Evolutionary conservation across 1,140 invertebrate species (phyloP).

Genomic region (Drosophila tsacasi): DNA sequence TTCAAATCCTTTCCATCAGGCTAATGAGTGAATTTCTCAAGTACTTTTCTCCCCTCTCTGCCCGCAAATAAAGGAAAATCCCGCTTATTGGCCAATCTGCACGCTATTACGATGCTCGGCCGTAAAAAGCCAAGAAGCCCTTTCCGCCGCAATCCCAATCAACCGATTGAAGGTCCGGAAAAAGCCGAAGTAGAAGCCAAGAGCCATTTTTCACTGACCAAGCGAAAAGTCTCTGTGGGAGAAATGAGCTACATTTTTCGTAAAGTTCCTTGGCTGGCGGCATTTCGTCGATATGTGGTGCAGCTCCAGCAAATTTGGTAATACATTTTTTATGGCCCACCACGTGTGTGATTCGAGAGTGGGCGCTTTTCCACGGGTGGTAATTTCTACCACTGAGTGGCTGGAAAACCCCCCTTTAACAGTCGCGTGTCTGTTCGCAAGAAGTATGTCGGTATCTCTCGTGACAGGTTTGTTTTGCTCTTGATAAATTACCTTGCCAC

Average conservation of each 20-base stretch:
- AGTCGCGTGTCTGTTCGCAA: slow-evolving; percentile 55
- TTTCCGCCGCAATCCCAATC: slow-evolving; percentile 45
- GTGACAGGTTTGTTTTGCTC: slow-evolving; percentile 40
- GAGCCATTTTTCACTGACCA: slow-evolving; percentile 41
- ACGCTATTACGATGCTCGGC: slow-evolving; percentile 59
- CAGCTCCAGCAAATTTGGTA: slow-evolving; percentile 56
- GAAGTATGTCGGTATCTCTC: slow-evolving; percentile 15
- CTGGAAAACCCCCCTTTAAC: slow-evolving; percentile 11
- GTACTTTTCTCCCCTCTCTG: background rate
- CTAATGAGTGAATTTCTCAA: slow-evolving; percentile 32
- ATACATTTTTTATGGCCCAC: slow-evolving; percentile 75
- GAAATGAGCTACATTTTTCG: slow-evolving; percentile 49
- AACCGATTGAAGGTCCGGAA: slow-evolving; percentile 44
- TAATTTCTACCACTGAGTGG: background rate
- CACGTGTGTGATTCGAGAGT: slow-evolving; percentile 25
- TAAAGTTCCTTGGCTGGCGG: slow-evolving; percentile 41
- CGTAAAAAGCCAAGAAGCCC: slow-evolving; percentile 53
- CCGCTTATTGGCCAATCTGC: slow-evolving; percentile 50
- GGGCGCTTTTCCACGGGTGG: slow-evolving; percentile 1
- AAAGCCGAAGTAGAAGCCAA: slow-evolving; percentile 1
- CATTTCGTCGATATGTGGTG: slow-evolving; percentile 31
- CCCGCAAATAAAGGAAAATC: slow-evolving; percentile 21
- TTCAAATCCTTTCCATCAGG: slow-evolving; percentile 19
- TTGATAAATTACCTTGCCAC: slow-evolving; percentile 76
- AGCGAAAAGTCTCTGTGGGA: slow-evolving; percentile 1